phyloP scores from a whole-genome alignment of 2,888 invertebrate genomes.

The Torymus auratus region DNA sequence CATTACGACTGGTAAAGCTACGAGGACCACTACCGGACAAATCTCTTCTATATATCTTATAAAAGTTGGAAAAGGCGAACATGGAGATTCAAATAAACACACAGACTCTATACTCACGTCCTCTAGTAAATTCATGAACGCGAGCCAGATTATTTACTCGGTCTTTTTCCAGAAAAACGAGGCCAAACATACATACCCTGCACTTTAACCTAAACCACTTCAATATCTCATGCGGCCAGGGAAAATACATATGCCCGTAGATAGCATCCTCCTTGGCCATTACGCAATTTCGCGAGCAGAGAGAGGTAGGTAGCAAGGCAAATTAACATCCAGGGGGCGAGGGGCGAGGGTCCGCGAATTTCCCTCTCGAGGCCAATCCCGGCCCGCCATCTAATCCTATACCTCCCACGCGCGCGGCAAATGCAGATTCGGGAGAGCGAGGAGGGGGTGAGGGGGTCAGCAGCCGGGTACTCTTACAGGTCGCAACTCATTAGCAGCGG shows the following conservation, averaged over 20 bases:
- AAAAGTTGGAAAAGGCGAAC: no score
- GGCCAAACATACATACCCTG: no score
- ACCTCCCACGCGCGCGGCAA: slow-evolving; percentile 22
- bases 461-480: slow-evolving; percentile 41
- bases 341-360: slow-evolving; percentile 26
- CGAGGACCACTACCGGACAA: no score
- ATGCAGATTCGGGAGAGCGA: slow-evolving; percentile 53
- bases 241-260: background rate
- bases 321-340: slow-evolving; percentile 34
- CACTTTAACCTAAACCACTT: background rate
- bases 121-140: no score
- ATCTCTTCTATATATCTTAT: no score
- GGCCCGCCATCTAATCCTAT: slow-evolving; percentile 37
- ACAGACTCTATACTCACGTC: no score
- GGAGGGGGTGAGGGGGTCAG: slow-evolving; percentile 37
- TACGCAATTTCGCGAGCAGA: slow-evolving; percentile 24
- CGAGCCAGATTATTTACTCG: no score
- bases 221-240: background rate
- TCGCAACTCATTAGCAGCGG: slow-evolving; percentile 68
- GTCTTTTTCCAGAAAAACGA: no score
- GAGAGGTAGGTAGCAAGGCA: background rate
- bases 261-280: no score
- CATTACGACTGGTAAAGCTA: no score
- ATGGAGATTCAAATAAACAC: no score
- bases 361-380: slow-evolving; percentile 57